Conservation (phyloP, 2,113 vertebrate genomes). For the Barbus barbus region DNA sequence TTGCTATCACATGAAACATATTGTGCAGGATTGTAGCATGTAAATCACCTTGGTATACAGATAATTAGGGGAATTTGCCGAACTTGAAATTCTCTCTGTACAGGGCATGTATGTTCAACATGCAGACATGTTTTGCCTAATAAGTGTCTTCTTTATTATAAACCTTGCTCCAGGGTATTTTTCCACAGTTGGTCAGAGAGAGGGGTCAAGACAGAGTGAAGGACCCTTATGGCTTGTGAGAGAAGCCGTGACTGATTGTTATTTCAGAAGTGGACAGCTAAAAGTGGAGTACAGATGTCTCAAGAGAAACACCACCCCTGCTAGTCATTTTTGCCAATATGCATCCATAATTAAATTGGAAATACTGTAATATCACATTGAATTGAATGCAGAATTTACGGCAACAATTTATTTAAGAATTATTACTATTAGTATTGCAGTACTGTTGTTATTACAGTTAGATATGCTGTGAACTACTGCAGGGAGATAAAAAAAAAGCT, state of each 20-base stretch:
- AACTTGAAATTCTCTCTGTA: background rate
- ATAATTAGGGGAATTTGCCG: background rate
- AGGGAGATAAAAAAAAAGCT: background rate
- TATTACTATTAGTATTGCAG: no score
- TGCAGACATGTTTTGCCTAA: constrained; percentile 37
- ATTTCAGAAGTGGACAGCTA: constrained; percentile 40
- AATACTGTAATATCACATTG: background rate
- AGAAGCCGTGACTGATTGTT: constrained; percentile 60
- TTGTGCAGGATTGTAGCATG: background rate
- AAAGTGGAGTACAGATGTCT: constrained; percentile 47
- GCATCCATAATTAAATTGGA: background rate
- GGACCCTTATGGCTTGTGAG: constrained; percentile 51
- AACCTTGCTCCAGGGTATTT: constrained; percentile 16
- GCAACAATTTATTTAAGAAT: background rate
- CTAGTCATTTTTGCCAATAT: background rate
- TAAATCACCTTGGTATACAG: background rate
- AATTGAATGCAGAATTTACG: background rate
- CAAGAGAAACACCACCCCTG: background rate
- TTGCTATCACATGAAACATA: background rate
- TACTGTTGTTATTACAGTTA: no score
- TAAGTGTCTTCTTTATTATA: background rate
- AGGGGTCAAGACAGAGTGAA: constrained; percentile 27
- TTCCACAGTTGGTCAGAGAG: background rate
- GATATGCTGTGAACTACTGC: background rate
- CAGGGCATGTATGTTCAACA: background rate